Base-by-base conservation (phyloP, 1,140 invertebrate genomes). In the Octopus sinensis region DNA sequence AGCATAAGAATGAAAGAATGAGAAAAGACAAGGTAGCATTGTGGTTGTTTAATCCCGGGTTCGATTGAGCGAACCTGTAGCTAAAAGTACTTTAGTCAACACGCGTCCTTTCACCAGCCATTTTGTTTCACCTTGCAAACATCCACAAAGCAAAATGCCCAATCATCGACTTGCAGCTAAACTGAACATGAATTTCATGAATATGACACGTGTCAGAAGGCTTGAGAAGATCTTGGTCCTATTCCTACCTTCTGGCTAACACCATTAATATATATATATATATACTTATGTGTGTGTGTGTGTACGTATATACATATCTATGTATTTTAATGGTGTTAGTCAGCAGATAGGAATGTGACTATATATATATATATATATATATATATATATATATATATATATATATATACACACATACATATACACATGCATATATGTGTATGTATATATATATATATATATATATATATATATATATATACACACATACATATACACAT, bases 301-400 rank as follows among this genome's bases (percentile, higher is more conserved):
- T 0, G 30, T 43, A 62, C 17, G 17, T 62, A 62, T 62, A 73
- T 73, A 73, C 30, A 73, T 73, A 73, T 73, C 5, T 73, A 73
- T 73, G 13, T 73, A 73, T 73, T 6, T 73, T 62, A 17, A 62
- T 12, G 17, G 17, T 62, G 17, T 62, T 62, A 12, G 56, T 62
- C 30, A 43, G 30, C 0, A 43, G 30, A 43, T 43, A 43, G 30
- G 30, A 43, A 12, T 62, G 56, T n/a, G 6, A 73, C 30, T 73
- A 73, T 73, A 73, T 73, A 73, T 73, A 73, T 7, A 73, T 6
- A 73, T 73, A 73, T 73, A 73, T 6, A 4, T 71, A 71, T 71
- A 13, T 71, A 71, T 71, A 71, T 71, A 71, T 71, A 71, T 71
- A 10, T 71, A 7, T 10, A 71, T 0, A 13, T 71, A 71, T 5